These are phyloP conservation scores for Hestina assimilis DNA, from an alignment of 1,140 invertebrate species.

Conservation along the genomic window DNA sequence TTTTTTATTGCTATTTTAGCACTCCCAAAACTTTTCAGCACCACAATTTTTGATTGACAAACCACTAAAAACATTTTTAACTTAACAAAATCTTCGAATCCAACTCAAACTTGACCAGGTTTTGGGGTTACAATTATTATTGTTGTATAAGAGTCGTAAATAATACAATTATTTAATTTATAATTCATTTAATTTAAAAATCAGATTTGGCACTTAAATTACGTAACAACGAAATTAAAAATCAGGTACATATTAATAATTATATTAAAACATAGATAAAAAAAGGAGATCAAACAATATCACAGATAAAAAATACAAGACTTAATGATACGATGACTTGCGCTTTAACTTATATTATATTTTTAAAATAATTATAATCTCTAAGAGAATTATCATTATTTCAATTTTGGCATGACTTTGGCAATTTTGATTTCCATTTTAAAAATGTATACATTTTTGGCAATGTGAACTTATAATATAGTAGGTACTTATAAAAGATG, in stretches of 20 bases:
- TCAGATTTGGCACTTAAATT: neutral
- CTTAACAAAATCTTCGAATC: too few species aligned
- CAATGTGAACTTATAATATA: neutral
- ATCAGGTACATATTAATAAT: neutral
- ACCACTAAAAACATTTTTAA: too few species aligned
- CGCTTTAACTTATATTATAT: neutral
- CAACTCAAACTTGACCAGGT: too few species aligned
- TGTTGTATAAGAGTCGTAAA: too few species aligned
- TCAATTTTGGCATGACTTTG: neutral
- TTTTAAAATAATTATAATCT: neutral
- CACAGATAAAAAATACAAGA: neutral
- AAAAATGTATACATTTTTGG: slow-evolving; percentile 10
- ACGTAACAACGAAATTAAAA: neutral
- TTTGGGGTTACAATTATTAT: too few species aligned
- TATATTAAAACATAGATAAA: neutral
- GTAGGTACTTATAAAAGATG: too few species aligned
- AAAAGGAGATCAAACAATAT: slow-evolving; percentile 9
- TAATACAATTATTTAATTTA: too few species aligned
- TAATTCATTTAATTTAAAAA: neutral
- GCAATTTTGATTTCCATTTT: neutral
- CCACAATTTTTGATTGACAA: too few species aligned
- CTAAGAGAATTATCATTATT: too few species aligned
- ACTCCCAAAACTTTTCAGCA: too few species aligned
- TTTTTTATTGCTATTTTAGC: too few species aligned
- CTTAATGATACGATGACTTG: neutral